Evolutionary conservation across 2,113 vertebrate species (phyloP).

Genomic region (Gasterosteus aculeatus): DNA sequence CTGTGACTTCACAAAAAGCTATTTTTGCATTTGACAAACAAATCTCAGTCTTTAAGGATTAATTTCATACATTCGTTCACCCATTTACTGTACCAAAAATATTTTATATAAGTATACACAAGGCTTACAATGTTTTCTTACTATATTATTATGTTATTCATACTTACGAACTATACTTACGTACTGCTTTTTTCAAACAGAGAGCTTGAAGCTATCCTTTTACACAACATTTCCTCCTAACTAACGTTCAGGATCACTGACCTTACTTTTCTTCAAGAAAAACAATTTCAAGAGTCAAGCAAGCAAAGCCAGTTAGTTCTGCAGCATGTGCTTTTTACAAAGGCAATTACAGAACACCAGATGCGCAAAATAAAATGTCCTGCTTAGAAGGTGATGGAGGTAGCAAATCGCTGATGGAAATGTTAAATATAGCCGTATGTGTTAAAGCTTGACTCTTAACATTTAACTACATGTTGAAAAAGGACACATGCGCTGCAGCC

Average conservation of each 20-base stretch:
- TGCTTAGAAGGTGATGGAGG: constrained; percentile 31
- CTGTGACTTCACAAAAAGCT: too few species aligned
- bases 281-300: constrained; percentile 54
- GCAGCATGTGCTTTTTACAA: constrained; percentile 43
- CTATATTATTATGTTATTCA: neutral
- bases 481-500: too few species aligned
- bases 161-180: neutral
- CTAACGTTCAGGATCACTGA: constrained; percentile 59
- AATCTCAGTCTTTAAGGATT: too few species aligned
- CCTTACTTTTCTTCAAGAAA: constrained; percentile 35
- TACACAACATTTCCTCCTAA: constrained; percentile 30
- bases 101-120: neutral
- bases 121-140: neutral
- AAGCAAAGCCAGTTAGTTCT: constrained; percentile 64
- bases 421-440: constrained; percentile 28
- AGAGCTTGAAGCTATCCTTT: constrained; percentile 33
- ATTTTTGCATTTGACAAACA: too few species aligned
- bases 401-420: constrained; percentile 34
- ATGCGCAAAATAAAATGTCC: constrained; percentile 25
- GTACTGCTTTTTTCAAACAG: constrained; percentile 20
- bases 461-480: too few species aligned
- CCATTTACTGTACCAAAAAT: too few species aligned
- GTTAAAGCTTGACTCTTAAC: constrained; percentile 1
- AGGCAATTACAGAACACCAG: constrained; percentile 58
- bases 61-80: too few species aligned